phyloP scores from a whole-genome alignment of 2,797 vertebrate species.

The Spatula versicolor region DNA sequence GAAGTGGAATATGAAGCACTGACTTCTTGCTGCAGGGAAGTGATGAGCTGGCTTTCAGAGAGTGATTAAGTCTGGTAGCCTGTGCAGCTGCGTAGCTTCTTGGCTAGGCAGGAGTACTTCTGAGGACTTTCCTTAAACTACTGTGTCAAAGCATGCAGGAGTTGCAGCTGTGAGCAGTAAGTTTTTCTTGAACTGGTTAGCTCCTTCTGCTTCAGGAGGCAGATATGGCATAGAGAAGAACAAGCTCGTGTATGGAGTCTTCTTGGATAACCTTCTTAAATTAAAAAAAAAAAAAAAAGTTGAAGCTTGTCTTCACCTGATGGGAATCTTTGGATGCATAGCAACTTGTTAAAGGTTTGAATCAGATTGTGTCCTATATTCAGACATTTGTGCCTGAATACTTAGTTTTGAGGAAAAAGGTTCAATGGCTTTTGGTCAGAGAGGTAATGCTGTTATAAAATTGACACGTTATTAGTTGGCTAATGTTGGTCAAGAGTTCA shows the following conservation, averaged over 20 bases:
- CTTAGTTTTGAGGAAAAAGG: not conserved
- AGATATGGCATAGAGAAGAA: not conserved
- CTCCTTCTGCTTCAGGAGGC: not conserved
- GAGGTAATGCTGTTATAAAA: not conserved
- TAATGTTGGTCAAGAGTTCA: not conserved
- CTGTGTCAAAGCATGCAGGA: not conserved
- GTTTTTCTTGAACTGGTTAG: not conserved
- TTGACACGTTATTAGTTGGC: not conserved
- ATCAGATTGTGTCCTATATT: not conserved
- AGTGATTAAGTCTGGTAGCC: not conserved
- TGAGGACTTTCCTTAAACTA: not conserved
- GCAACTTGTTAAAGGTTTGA: not conserved
- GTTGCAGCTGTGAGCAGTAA: not conserved
- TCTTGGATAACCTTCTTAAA: not conserved
- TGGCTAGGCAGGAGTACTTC: not conserved
- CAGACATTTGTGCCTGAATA: not conserved
- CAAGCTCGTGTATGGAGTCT: not conserved
- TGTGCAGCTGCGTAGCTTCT: not conserved
- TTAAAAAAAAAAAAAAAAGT: not conserved
- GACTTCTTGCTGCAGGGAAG: not conserved
- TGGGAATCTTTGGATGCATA: rapidly evolving
- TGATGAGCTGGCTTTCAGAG: not conserved
- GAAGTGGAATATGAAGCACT: not conserved
- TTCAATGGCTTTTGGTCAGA: not conserved
- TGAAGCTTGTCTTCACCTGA: not conserved